Evolutionary conservation across 2,888 invertebrate species (phyloP), one percentile per base, ranked within the genome.

Genomic region (Drosophila pegasa): DNA sequence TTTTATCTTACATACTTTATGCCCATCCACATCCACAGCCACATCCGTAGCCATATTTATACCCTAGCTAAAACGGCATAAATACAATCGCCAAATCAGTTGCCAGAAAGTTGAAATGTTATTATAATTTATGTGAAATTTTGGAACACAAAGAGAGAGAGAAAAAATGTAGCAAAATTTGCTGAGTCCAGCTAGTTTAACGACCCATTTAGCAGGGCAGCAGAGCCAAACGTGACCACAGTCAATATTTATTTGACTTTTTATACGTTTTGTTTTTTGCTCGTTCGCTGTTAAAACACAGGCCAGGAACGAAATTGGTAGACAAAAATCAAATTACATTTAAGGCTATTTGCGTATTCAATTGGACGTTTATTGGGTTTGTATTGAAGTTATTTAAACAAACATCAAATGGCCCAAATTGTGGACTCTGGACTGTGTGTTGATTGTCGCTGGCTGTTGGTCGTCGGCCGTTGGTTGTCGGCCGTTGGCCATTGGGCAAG

Each of bases 101-200:
- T 38, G 45, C 35, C 52, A 56, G 6, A 78, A 72, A 71, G 48
- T 62, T 48, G 55, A 63, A 71, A 55, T 71, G 70, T 58, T 70
- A 75, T 63, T 68, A 71, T 71, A 85, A 79, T 87, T 87, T 75
- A 85, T 82, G 70, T 61, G 65, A 63, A 81, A 67, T 78, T 73
- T 66, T 40, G 25, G 51, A 38, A 60, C 57, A 33, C 43, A 58
- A 25, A 48, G 18, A 25, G 22, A 40, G 31, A 50, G 55, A 67
- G 58, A 56, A 27, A 35, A 54, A 60, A 25, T 1, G 10, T 1
- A 27, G 16, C n/a, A 47, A 48, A 75, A 65, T 52, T 40, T 20
- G 71, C 75, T 63, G 43, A 25, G 52, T 43, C 51, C 58, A 68
- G 76, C 75, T 78, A 69, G 47, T 75, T 66, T 66, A 60, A 48